These are phyloP conservation scores for Idaea biselata DNA, from an alignment of 2,888 invertebrate genomes.

Conservation along the genomic window DNA sequence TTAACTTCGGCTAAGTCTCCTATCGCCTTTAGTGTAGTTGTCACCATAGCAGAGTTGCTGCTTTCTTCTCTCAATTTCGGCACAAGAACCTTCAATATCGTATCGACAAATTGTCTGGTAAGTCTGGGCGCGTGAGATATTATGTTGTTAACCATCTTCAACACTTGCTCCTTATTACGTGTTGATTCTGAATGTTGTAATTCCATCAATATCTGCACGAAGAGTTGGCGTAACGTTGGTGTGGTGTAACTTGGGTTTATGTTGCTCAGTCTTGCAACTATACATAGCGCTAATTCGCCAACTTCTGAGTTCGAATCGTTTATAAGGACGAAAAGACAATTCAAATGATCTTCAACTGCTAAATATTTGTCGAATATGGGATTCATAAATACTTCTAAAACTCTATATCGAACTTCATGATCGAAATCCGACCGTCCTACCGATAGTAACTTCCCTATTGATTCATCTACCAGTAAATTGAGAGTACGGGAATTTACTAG, in stretches of 20 bases:
- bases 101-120: conserved; percentile 96
- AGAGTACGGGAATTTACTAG: conserved; percentile 90
- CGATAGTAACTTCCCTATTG: conserved; percentile 92
- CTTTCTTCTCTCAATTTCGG: conserved; percentile 95
- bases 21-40: conserved; percentile 94
- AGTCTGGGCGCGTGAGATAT: conserved; percentile 96
- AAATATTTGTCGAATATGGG: conserved; percentile 94
- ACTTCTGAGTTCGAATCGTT: conserved; percentile 98
- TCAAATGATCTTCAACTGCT: conserved; percentile 96
- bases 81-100: conserved; percentile 92
- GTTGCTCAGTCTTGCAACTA: conserved; percentile 93
- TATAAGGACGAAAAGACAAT: conserved; percentile 94
- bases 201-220: conserved; percentile 95
- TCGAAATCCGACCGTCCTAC: conserved; percentile 98
- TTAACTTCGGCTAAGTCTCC: conserved; percentile 97
- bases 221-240: conserved; percentile 94
- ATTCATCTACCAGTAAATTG: conserved; percentile 93
- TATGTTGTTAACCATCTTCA: conserved; percentile 96
- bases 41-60: conserved; percentile 93
- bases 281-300: conserved; percentile 94
- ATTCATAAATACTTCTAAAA: conserved; percentile 93
- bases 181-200: conserved; percentile 97
- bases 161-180: conserved; percentile 97
- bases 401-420: conserved; percentile 94
- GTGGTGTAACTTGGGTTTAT: conserved; percentile 99